Percentiles rank a stretch among this genome's conserved stretches.
phyloP scores from a whole-genome alignment of 2,888 invertebrate genomes.

The Tipula confusa region DNA sequence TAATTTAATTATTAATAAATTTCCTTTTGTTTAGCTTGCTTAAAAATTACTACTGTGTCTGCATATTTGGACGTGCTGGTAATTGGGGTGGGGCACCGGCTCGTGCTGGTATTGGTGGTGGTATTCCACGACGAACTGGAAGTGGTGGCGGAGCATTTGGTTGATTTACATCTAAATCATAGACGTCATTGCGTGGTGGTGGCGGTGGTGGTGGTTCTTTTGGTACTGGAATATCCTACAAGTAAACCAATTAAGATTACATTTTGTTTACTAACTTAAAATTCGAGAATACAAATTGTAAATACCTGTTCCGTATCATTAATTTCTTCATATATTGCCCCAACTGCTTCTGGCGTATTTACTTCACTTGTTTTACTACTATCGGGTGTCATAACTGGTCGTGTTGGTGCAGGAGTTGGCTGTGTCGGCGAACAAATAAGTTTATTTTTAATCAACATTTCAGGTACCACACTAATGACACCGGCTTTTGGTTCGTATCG shows the following conservation, averaged over 20 bases:
- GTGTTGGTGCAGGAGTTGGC: not conserved
- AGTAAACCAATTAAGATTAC: no score
- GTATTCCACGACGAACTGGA: constrained; percentile 53
- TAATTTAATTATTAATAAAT: not conserved
- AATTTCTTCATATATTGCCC: constrained; percentile 57
- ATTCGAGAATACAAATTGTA: not conserved
- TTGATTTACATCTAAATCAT: constrained; percentile 41
- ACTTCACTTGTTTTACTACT: constrained; percentile 30
- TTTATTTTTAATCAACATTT: constrained; percentile 39
- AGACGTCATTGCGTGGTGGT: constrained; percentile 50
- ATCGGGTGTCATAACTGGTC: not conserved
- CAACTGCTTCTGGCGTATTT: constrained; percentile 40
- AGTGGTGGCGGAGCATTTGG: constrained; percentile 58
- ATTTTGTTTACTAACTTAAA: no score
- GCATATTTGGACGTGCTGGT: constrained; percentile 43
- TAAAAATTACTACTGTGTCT: not conserved
- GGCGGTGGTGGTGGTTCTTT: constrained; percentile 60
- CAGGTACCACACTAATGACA: constrained; percentile 52
- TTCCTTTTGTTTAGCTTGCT: not conserved
- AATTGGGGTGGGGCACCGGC: constrained; percentile 48
- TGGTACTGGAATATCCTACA: constrained; percentile 46
- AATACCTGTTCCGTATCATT: constrained; percentile 43
- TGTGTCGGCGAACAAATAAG: constrained; percentile 33
- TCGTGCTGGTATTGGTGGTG: constrained; percentile 49
- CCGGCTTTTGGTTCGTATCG: constrained; percentile 51